A percentile compares a stretch with the other conserved stretches of the same genome.
phyloP scores from a whole-genome alignment of 2,113 vertebrate species.

The Labeo catla region DNA sequence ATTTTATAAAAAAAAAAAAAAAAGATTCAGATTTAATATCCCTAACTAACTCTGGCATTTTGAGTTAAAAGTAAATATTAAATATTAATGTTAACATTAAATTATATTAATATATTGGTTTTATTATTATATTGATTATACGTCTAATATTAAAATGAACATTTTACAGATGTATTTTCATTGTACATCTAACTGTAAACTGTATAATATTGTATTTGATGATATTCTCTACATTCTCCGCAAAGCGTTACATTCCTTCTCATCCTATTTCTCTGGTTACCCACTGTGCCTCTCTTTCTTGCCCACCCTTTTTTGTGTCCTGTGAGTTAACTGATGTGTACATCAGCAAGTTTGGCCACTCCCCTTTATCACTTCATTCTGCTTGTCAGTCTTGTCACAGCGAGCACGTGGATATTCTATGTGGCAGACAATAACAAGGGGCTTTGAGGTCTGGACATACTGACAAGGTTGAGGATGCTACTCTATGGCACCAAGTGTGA shows the following conservation, averaged over 20 bases:
- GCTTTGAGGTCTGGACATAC: neutral
- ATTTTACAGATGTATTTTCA: too few species aligned
- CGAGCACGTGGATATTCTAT: neutral
- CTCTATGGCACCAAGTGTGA: too few species aligned
- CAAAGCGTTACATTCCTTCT: constrained; percentile 16
- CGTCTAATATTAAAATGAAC: too few species aligned
- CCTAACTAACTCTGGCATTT: too few species aligned
- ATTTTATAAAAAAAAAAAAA: too few species aligned
- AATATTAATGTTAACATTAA: too few species aligned
- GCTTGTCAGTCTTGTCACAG: neutral
- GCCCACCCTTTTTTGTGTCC: neutral
- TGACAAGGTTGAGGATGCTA: neutral
- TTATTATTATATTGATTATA: too few species aligned
- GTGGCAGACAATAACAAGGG: neutral
- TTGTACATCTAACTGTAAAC: too few species aligned
- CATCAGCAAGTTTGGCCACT: constrained; percentile 19
- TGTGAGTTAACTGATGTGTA: neutral
- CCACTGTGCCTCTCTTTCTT: neutral
- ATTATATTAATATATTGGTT: too few species aligned
- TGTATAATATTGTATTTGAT: neutral
- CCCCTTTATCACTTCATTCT: neutral
- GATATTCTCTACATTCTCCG: neutral
- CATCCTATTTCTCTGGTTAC: neutral
- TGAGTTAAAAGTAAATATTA: too few species aligned
- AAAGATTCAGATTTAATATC: neutral